A percentile compares a stretch with the other conserved stretches of the same genome.
Evolutionary conservation across 1,140 invertebrate species (phyloP).

Genomic region (Zaprionus camerounensis): DNA sequence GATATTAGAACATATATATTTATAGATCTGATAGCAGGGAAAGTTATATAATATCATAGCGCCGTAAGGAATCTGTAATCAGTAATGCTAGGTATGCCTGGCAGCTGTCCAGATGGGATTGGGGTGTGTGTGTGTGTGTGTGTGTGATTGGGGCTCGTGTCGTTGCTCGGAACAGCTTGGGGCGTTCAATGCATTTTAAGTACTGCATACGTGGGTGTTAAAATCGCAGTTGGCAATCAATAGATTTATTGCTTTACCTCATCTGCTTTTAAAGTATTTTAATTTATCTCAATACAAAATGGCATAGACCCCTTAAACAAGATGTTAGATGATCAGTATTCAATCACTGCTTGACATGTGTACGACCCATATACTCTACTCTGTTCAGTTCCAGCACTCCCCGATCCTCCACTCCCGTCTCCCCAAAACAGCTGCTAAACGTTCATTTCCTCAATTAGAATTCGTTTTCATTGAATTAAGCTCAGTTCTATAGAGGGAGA

Average conservation of each 20-base stretch:
- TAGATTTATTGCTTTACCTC: constrained; percentile 22
- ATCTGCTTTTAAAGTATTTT: constrained; percentile 13
- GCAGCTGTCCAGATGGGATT: background rate
- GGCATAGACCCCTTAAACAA: background rate
- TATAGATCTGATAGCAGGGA: constrained; percentile 12
- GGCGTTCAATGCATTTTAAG: constrained; percentile 57
- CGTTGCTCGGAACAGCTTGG: constrained; percentile 8
- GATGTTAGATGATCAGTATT: constrained; percentile 20
- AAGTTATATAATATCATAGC: background rate
- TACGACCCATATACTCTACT: background rate
- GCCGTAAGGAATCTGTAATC: background rate
- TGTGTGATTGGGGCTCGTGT: background rate
- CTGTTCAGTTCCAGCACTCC: too few species aligned
- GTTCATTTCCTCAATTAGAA: constrained; percentile 78
- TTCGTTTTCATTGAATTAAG: constrained; percentile 56
- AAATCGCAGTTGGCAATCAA: constrained; percentile 25
- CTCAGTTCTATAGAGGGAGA: background rate
- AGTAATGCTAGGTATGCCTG: background rate
- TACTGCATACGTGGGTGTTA: constrained; percentile 46
- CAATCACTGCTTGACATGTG: constrained; percentile 30
- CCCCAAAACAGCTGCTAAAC: constrained; percentile 51
- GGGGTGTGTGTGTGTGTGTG: background rate
- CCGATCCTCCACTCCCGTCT: background rate
- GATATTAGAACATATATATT: constrained; percentile 11
- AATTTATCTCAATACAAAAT: background rate